Evolutionary conservation across 2,797 vertebrate species (phyloP).

Genomic region (Sebastolobus alascanus): DNA sequence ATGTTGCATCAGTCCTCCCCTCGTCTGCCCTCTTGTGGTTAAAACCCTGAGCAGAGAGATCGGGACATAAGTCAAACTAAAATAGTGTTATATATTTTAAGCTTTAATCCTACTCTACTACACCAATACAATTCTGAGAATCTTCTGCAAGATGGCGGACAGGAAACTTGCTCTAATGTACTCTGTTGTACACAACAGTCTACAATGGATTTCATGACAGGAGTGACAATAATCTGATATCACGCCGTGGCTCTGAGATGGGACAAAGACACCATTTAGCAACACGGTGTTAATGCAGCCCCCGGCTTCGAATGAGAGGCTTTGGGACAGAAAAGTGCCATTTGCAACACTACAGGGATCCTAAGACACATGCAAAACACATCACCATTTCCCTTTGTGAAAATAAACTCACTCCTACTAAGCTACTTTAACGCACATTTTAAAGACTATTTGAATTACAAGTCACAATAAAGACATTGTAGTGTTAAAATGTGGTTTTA

Average conservation of each 20-base stretch:
- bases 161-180: neutral
- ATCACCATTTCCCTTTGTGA: neutral
- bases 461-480: neutral
- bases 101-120: no score
- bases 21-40: constrained; percentile 62
- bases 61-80: neutral
- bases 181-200: neutral
- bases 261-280: constrained; percentile 47
- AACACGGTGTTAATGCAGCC: constrained; percentile 31
- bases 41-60: neutral
- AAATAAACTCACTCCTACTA: neutral
- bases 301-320: constrained; percentile 29
- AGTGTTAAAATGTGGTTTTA: neutral
- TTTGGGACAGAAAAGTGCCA: neutral
- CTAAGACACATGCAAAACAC: constrained; percentile 19
- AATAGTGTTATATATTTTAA: neutral
- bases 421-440: constrained; percentile 4
- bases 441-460: neutral
- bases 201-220: neutral
- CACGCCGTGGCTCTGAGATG: neutral
- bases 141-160: neutral
- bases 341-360: constrained; percentile 37
- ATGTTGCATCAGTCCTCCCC: neutral
- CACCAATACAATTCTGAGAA: neutral
- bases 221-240: constrained; percentile 5